Conservation (phyloP, 2,113 vertebrate species). For the Embiotoca jacksoni region DNA sequence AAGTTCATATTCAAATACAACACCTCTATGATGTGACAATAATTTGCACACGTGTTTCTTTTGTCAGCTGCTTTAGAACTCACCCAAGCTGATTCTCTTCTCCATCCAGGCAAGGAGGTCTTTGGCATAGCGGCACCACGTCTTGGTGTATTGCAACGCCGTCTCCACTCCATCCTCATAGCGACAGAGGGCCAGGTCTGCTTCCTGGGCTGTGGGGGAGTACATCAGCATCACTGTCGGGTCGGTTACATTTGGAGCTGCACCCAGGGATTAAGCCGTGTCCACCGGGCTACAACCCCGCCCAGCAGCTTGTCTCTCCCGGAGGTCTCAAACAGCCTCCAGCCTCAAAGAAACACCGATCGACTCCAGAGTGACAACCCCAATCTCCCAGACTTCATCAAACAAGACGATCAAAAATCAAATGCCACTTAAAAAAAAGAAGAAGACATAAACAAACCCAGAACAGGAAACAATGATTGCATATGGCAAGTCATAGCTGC, state of each 20-base stretch:
- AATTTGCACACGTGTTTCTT: constrained; percentile 33
- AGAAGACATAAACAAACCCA: constrained; percentile 52
- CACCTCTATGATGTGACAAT: neutral
- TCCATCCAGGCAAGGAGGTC: constrained; percentile 93
- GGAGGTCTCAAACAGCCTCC: constrained; percentile 5
- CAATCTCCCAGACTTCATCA: neutral
- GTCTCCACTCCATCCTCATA: constrained; percentile 90
- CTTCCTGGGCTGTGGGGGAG: constrained; percentile 87
- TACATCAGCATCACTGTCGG: constrained; percentile 78
- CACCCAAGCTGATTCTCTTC: constrained; percentile 90
- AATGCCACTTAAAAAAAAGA: constrained; percentile 15
- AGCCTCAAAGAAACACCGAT: constrained; percentile 17
- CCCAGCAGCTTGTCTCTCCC: constrained; percentile 7
- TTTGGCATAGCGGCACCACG: constrained; percentile 94
- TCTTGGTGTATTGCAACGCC: constrained; percentile 90
- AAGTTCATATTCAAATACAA: constrained; percentile 15
- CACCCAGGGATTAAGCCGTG: constrained; percentile 31
- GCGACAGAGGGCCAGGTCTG: constrained; percentile 87
- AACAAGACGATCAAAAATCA: constrained; percentile 19
- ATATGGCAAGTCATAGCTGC: constrained; percentile 47
- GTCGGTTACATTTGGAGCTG: constrained; percentile 22
- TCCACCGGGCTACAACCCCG: constrained; percentile 9
- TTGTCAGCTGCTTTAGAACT: constrained; percentile 48
- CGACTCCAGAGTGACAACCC: neutral
- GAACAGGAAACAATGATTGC: constrained; percentile 58